Conservation (phyloP, 2,113 vertebrate species). For the Heterotilapia buettikoferi region DNA sequence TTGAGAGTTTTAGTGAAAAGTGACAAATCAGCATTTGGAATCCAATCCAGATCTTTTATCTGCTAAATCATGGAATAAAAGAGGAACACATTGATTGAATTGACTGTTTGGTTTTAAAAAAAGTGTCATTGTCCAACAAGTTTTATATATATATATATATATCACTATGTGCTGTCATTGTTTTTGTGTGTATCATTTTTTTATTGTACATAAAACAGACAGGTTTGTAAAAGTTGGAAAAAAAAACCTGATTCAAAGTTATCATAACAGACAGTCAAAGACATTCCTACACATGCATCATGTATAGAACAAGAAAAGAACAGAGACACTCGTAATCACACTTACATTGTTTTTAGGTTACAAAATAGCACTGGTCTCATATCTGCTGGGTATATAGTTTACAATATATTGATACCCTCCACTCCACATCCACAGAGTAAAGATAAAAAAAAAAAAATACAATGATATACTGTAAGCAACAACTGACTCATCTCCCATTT, state of each 20-base stretch:
- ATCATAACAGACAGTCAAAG: conserved; percentile 75
- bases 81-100: neutral
- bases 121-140: neutral
- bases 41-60: neutral
- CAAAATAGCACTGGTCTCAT: conserved; percentile 78
- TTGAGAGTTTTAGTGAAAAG: neutral
- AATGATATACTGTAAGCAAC: conserved; percentile 9
- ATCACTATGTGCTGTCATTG: neutral
- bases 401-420: conserved; percentile 54
- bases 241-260: conserved; percentile 79
- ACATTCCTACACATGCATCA: conserved; percentile 76
- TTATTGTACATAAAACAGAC: neutral
- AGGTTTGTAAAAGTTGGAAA: conserved; percentile 41
- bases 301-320: conserved; percentile 69
- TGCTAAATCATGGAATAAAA: neutral
- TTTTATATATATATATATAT: neutral
- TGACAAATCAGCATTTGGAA: neutral
- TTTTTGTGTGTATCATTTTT: neutral
- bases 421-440: conserved; percentile 8
- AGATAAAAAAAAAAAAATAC: neutral
- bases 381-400: conserved; percentile 68
- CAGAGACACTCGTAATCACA: conserved; percentile 74
- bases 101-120: neutral
- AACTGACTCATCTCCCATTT: conserved; percentile 10
- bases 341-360: conserved; percentile 81